Percentiles rank a stretch among this genome's conserved stretches.
These are phyloP conservation scores for Periophthalmus magnuspinnatus DNA, from an alignment of 2,797 vertebrate genomes.

Conservation along the genomic window DNA sequence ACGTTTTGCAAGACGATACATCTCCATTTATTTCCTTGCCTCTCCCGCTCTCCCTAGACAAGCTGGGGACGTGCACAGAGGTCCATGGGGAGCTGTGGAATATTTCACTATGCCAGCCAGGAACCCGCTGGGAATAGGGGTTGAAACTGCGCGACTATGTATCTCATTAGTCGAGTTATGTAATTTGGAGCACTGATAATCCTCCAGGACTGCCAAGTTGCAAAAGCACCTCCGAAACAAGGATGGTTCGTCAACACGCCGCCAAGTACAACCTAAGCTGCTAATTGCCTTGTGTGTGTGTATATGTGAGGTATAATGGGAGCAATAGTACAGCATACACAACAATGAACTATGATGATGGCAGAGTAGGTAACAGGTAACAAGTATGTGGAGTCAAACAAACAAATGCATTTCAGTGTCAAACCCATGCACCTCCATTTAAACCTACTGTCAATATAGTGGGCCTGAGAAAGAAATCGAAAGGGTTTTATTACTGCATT, in stretches of 20 bases:
- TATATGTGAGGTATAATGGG: constrained; percentile 63
- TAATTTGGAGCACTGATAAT: constrained; percentile 82
- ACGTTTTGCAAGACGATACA: constrained; percentile 69
- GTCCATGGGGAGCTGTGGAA: constrained; percentile 74
- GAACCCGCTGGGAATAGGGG: constrained; percentile 75
- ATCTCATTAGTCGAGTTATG: constrained; percentile 84
- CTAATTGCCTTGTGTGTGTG: constrained; percentile 70
- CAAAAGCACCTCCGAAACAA: constrained; percentile 73
- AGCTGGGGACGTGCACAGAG: constrained; percentile 58
- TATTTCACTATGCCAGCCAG: constrained; percentile 75
- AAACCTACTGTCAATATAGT: not conserved
- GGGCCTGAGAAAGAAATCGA: not conserved
- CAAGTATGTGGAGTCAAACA: constrained; percentile 15
- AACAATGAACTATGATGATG: constrained; percentile 19
- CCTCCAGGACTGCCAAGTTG: constrained; percentile 76
- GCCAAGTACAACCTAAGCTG: constrained; percentile 68
- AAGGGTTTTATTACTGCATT: too few relatives aligned
- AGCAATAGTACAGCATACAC: constrained; percentile 26
- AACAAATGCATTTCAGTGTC: constrained; percentile 12
- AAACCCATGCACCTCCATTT: not conserved
- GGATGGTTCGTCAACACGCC: constrained; percentile 74
- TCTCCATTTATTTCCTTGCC: constrained; percentile 71
- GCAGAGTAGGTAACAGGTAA: constrained; percentile 23
- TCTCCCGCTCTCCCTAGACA: constrained; percentile 70
- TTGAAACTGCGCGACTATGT: constrained; percentile 76